Evolutionary conservation across 2,888 invertebrate species (phyloP).

Genomic region (Sphaerophoria rueppellii): DNA sequence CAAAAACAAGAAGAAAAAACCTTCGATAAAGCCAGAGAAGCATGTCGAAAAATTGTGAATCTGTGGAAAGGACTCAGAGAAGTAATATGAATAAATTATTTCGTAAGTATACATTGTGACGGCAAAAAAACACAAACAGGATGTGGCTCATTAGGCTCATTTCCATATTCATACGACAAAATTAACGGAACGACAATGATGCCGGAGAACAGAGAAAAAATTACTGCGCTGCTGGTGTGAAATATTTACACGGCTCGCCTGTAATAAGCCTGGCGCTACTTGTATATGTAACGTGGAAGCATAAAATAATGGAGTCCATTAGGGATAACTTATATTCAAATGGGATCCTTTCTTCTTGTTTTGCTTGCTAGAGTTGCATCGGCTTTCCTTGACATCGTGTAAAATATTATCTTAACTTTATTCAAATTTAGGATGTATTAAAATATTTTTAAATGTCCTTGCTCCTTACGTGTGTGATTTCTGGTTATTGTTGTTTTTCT

Average conservation of each 20-base stretch:
- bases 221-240: slow-evolving; percentile 31
- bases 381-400: neutral
- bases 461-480: no score
- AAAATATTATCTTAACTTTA: slow-evolving; percentile 19
- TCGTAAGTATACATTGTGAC: slow-evolving; percentile 21
- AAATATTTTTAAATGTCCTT: no score
- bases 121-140: slow-evolving; percentile 39
- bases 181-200: slow-evolving; percentile 35
- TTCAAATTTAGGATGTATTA: no score
- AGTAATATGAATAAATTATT: slow-evolving; percentile 48
- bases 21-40: slow-evolving; percentile 20
- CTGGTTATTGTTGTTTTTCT: no score
- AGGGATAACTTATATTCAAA: slow-evolving; percentile 37
- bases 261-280: slow-evolving; percentile 28
- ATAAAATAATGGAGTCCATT: slow-evolving; percentile 32
- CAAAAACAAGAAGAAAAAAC: neutral
- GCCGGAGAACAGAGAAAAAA: neutral
- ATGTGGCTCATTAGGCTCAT: slow-evolving; percentile 54
- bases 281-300: neutral
- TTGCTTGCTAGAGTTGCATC: neutral
- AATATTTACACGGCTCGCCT: slow-evolving; percentile 34
- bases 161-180: slow-evolving; percentile 60
- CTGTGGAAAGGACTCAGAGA: slow-evolving; percentile 33
- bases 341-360: neutral
- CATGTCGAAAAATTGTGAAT: slow-evolving; percentile 15